Evolutionary conservation across 2,888 invertebrate genomes (phyloP).

Genomic region (Epirrita christyi): DNA sequence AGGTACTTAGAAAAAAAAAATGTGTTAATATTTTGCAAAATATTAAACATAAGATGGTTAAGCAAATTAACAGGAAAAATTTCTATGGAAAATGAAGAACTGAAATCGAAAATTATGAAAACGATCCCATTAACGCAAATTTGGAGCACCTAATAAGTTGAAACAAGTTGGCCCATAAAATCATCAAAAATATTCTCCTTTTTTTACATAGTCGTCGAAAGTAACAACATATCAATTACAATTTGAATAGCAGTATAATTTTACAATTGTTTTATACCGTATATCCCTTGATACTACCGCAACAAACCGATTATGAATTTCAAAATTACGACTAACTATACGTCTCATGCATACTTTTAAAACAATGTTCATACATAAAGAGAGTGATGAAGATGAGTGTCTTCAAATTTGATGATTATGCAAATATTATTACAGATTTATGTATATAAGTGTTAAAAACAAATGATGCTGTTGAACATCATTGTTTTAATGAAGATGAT

Average conservation of each 20-base stretch:
- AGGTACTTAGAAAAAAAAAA: too few relatives aligned
- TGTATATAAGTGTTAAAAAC: not conserved
- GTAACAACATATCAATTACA: conserved; percentile 14
- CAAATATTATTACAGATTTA: conserved; percentile 20
- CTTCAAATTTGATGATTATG: conserved; percentile 28
- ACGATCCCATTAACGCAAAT: too few relatives aligned
- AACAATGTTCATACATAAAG: conserved; percentile 8
- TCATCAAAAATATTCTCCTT: not conserved
- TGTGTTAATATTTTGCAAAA: too few relatives aligned
- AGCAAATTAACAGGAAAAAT: too few relatives aligned
- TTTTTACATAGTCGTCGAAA: conserved; percentile 9
- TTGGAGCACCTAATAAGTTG: too few relatives aligned
- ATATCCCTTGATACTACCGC: conserved; percentile 11
- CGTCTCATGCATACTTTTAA: conserved; percentile 7
- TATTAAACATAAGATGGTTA: too few relatives aligned
- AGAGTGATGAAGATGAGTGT: conserved; percentile 5
- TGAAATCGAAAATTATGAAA: too few relatives aligned
- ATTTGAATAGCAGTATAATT: conserved; percentile 1
- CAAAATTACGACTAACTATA: conserved; percentile 22
- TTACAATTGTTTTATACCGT: conserved; percentile 18
- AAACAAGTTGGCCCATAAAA: too few relatives aligned
- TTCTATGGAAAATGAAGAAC: too few relatives aligned
- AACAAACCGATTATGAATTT: conserved; percentile 16
- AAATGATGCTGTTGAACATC: not conserved
- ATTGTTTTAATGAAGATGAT: not conserved